phyloP scores from a whole-genome alignment of 2,888 invertebrate species.

The Scaptomyza caliginosa region DNA sequence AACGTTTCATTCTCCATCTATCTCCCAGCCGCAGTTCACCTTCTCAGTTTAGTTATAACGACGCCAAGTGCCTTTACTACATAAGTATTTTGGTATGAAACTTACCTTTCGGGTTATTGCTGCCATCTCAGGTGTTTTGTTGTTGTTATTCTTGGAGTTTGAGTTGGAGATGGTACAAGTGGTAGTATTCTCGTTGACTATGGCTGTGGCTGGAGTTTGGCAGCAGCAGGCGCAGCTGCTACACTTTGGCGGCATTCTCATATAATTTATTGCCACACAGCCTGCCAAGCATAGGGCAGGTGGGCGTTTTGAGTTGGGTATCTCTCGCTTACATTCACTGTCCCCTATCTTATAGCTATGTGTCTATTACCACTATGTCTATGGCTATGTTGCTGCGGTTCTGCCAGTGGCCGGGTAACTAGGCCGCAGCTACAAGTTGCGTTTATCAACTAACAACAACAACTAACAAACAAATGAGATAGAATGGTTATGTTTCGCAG shows the following conservation, averaged over 20 bases:
- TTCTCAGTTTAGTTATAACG: slow-evolving; percentile 21
- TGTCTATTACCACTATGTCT: slow-evolving; percentile 17
- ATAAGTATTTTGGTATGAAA: slow-evolving; percentile 65
- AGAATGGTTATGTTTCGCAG: slow-evolving; percentile 6
- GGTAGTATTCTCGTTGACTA: slow-evolving; percentile 9
- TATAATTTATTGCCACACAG: slow-evolving; percentile 73
- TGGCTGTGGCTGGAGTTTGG: slow-evolving; percentile 46
- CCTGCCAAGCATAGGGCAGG: slow-evolving; percentile 45
- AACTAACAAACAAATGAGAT: slow-evolving; percentile 60
- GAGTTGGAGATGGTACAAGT: too few relatives aligned
- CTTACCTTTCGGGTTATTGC: slow-evolving; percentile 53
- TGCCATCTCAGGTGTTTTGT: slow-evolving; percentile 45
- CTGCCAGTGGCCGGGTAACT: slow-evolving; percentile 39
- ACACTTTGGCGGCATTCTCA: slow-evolving; percentile 80
- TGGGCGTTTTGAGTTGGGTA: slow-evolving; percentile 60
- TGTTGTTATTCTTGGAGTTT: slow-evolving; percentile 15
- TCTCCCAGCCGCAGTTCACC: not conserved
- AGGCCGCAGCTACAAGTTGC: slow-evolving; percentile 74
- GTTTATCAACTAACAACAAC: slow-evolving; percentile 73
- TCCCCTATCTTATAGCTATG: slow-evolving; percentile 7
- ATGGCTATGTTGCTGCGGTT: slow-evolving; percentile 24
- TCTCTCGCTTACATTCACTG: not conserved
- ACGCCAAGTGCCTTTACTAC: slow-evolving; percentile 35
- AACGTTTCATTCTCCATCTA: slow-evolving; percentile 20
- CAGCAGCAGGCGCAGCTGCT: slow-evolving; percentile 73